These are phyloP conservation scores for Pachypeltis micranthus DNA, from an alignment of 1,140 invertebrate genomes.

Conservation along the genomic window DNA sequence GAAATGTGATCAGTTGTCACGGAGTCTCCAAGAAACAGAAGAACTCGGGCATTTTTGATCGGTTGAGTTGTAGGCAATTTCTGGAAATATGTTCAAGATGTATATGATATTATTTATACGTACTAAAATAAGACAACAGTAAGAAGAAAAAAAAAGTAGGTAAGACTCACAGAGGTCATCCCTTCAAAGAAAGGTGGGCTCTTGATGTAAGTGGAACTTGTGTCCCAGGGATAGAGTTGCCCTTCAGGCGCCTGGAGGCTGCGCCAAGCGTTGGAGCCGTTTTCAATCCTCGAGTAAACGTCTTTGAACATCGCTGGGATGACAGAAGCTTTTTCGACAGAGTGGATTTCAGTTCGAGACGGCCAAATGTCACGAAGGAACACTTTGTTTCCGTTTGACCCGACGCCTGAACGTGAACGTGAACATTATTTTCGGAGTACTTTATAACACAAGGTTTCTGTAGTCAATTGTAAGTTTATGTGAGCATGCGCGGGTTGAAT, in stretches of 20 bases:
- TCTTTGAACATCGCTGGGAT: slow-evolving; percentile 97
- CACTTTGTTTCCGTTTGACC: slow-evolving; percentile 56
- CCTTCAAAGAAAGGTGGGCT: slow-evolving; percentile 90
- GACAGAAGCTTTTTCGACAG: slow-evolving; percentile 77
- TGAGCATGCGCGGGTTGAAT: too few species aligned
- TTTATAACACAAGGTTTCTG: neutral
- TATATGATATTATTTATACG: too few species aligned
- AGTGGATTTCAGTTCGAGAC: slow-evolving; percentile 75
- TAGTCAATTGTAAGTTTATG: too few species aligned
- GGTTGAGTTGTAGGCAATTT: slow-evolving; percentile 42
- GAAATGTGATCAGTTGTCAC: slow-evolving; percentile 98
- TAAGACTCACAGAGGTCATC: slow-evolving; percentile 52
- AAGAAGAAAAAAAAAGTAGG: slow-evolving; percentile 14
- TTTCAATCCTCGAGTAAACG: slow-evolving; percentile 80
- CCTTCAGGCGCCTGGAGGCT: slow-evolving; percentile 62
- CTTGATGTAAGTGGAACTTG: slow-evolving; percentile 88
- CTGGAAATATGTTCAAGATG: too few species aligned
- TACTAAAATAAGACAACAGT: slow-evolving; percentile 3
- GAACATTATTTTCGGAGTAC: neutral
- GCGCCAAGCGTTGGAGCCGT: slow-evolving; percentile 80
- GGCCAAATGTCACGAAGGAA: slow-evolving; percentile 94
- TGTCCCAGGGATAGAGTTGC: slow-evolving; percentile 86
- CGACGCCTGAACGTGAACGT: slow-evolving; percentile 51
- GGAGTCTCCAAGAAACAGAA: slow-evolving; percentile 84
- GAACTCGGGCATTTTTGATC: slow-evolving; percentile 57